Conservation (phyloP, 2,113 vertebrate species). For the Furnarius figulus region DNA sequence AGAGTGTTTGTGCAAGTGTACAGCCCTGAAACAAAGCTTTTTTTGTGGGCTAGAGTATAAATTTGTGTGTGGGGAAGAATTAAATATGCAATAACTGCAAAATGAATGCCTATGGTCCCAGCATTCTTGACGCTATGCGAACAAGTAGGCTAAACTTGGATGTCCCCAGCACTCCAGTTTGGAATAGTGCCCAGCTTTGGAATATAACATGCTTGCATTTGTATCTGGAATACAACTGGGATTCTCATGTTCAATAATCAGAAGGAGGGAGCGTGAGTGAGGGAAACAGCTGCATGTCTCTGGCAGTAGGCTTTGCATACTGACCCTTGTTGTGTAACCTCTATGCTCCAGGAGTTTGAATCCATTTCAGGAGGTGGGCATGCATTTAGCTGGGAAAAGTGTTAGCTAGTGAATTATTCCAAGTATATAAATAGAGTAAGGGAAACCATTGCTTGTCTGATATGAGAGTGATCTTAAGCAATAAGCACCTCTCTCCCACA, state of each 20-base stretch:
- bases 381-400: slow-evolving; percentile 51
- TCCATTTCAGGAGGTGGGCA: slow-evolving; percentile 51
- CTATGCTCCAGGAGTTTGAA: neutral
- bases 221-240: slow-evolving; percentile 61
- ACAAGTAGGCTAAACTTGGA: neutral
- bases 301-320: slow-evolving; percentile 48
- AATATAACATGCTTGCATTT: slow-evolving; percentile 54
- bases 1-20: neutral
- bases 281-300: slow-evolving; percentile 70
- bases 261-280: slow-evolving; percentile 69
- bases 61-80: neutral
- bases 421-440: slow-evolving; percentile 12
- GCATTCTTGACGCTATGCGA: neutral
- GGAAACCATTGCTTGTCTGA: neutral
- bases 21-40: neutral
- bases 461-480: neutral
- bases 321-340: slow-evolving; percentile 55
- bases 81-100: neutral
- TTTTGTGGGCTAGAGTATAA: neutral
- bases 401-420: slow-evolving; percentile 43
- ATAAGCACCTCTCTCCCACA: slow-evolving; percentile 11
- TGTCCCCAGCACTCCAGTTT: neutral
- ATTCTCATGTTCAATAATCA: slow-evolving; percentile 62
- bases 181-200: slow-evolving; percentile 4
- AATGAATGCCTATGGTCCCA: neutral